Evolutionary conservation across 2,113 vertebrate genomes (phyloP).

Genomic region (Eubucco bourcierii): DNA sequence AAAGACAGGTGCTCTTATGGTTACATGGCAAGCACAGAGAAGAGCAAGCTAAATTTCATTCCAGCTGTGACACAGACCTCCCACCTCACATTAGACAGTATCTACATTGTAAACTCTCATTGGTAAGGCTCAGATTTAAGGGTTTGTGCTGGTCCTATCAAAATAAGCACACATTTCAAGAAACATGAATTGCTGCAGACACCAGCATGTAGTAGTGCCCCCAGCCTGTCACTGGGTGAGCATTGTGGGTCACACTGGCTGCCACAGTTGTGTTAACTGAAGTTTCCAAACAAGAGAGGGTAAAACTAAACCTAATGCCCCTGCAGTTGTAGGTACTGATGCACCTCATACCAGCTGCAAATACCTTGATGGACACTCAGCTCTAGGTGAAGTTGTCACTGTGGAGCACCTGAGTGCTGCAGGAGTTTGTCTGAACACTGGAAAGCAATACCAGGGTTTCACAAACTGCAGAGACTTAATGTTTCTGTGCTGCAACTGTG

Average conservation of each 20-base stretch:
- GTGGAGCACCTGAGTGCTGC: rapidly evolving
- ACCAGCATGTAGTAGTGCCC: not conserved
- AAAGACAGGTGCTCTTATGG: not conserved
- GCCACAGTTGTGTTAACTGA: not conserved
- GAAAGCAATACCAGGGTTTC: not conserved
- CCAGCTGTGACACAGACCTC: not conserved
- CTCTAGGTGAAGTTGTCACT: too few relatives aligned
- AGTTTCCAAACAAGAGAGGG: not conserved
- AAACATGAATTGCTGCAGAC: not conserved
- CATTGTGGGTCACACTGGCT: not conserved
- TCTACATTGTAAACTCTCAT: not conserved
- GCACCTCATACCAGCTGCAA: not conserved
- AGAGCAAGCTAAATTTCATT: not conserved
- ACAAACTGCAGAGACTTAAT: not conserved
- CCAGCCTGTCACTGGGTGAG: not conserved
- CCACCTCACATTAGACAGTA: rapidly evolving
- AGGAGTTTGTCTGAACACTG: too few relatives aligned
- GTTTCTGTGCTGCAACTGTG: not conserved
- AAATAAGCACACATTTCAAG: not conserved
- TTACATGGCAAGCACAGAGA: rapidly evolving
- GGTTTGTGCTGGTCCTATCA: not conserved
- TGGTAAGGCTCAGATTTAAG: not conserved
- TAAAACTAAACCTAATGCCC: not conserved
- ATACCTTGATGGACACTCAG: too few relatives aligned
- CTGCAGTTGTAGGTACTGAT: not conserved